Evolutionary conservation across 2,797 vertebrate genomes (phyloP).

Genomic region (Crocodylus rhombifer): DNA sequence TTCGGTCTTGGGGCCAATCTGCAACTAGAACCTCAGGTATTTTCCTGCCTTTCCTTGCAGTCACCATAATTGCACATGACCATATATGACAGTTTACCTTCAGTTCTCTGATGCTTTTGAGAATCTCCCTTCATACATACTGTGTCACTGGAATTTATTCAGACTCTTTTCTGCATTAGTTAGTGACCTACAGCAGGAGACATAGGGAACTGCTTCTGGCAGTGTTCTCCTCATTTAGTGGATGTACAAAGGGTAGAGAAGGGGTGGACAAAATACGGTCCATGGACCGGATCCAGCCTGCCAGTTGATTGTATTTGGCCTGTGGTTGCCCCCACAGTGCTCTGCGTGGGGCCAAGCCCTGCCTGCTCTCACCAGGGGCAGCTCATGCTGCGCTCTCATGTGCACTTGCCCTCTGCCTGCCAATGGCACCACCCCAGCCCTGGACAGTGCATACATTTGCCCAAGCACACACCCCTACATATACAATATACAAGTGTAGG

Average conservation of each 20-base stretch:
- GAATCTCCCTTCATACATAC: not conserved
- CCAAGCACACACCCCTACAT: too few relatives aligned
- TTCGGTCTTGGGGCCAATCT: not conserved
- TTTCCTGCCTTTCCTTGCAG: not conserved
- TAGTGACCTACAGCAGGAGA: not conserved
- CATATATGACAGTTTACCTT: not conserved
- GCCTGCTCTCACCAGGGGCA: too few relatives aligned
- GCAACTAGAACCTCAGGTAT: not conserved
- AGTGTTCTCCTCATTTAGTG: not conserved
- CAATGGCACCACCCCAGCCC: too few relatives aligned
- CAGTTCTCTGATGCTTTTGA: not conserved
- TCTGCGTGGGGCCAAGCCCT: too few relatives aligned
- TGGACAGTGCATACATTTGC: too few relatives aligned
- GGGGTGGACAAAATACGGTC: too few relatives aligned
- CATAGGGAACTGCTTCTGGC: not conserved
- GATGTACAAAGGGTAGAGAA: not conserved
- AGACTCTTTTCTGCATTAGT: not conserved
- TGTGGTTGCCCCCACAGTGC: too few relatives aligned
- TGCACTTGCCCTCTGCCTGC: too few relatives aligned
- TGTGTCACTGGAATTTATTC: not conserved
- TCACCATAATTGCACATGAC: not conserved
- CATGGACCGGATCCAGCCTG: too few relatives aligned
- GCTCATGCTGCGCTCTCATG: too few relatives aligned
- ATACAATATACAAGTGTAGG: too few relatives aligned
- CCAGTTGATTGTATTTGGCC: too few relatives aligned